A percentile compares a stretch with the other conserved stretches of the same genome.
These are phyloP conservation scores for Teleogryllus occipitalis DNA, from an alignment of 1,140 invertebrate genomes.

Conservation along the genomic window DNA sequence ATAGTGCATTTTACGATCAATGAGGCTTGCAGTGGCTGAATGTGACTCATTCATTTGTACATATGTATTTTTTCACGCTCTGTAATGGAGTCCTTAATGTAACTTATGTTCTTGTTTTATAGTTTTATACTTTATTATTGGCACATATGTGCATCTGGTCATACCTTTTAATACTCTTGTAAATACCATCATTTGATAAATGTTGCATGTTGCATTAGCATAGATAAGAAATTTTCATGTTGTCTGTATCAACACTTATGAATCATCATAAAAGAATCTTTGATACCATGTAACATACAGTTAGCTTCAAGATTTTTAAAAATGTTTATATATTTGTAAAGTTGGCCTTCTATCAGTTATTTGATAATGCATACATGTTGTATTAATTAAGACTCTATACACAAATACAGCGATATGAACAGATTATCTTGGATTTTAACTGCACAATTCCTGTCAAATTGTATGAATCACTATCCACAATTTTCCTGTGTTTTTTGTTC, in stretches of 20 bases:
- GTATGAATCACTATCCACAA: no score
- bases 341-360: slow-evolving; percentile 4
- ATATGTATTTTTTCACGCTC: background rate
- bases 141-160: background rate
- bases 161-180: slow-evolving; percentile 5
- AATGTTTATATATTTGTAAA: slow-evolving; percentile 6
- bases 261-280: background rate
- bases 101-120: slow-evolving; percentile 2
- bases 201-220: background rate
- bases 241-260: background rate
- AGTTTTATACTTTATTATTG: slow-evolving; percentile 2
- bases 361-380: slow-evolving; percentile 5
- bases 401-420: slow-evolving; percentile 1
- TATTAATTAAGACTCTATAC: background rate
- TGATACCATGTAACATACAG: slow-evolving; percentile 4
- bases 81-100: background rate
- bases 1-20: background rate
- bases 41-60: background rate
- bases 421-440: background rate
- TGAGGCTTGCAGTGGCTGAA: slow-evolving; percentile 3
- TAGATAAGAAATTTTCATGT: background rate
- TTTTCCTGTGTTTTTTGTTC: no score
- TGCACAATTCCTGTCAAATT: background rate
- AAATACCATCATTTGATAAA: slow-evolving; percentile 1
- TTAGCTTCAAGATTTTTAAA: slow-evolving; percentile 6